A percentile compares a stretch with the other conserved stretches of the same genome.
phyloP scores from a whole-genome alignment of 2,888 invertebrate genomes.

The Lasioglossum marginatum region DNA sequence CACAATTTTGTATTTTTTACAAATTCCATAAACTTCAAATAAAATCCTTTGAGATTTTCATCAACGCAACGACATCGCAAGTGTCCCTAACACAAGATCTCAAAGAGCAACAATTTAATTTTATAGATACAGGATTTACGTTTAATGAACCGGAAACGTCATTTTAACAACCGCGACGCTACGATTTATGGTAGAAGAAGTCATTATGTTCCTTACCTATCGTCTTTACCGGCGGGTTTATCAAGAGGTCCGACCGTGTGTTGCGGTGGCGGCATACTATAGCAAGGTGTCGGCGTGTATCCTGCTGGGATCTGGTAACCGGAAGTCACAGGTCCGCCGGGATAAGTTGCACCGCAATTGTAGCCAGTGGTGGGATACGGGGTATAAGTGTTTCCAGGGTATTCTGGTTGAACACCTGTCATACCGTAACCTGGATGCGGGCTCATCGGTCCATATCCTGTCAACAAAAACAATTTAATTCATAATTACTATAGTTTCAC shows the following conservation, averaged over 20 bases:
- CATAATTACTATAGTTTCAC: not conserved
- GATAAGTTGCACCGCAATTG: slow-evolving; percentile 85
- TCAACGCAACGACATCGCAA: not conserved
- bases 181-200: slow-evolving; percentile 4
- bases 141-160: slow-evolving; percentile 51
- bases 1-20: not conserved
- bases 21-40: not conserved
- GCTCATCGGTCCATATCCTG: slow-evolving; percentile 93
- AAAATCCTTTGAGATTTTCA: not conserved
- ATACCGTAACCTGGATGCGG: slow-evolving; percentile 94
- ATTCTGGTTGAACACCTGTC: slow-evolving; percentile 91
- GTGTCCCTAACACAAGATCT: not conserved
- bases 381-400: slow-evolving; percentile 91
- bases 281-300: slow-evolving; percentile 91
- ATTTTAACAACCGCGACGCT: slow-evolving; percentile 44
- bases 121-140: not conserved
- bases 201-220: slow-evolving; percentile 86
- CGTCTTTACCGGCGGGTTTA: slow-evolving; percentile 89
- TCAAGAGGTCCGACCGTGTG: slow-evolving; percentile 86
- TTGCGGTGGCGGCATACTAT: slow-evolving; percentile 94
- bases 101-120: not conserved
- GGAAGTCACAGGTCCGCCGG: slow-evolving; percentile 85
- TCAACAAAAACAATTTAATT: slow-evolving; percentile 20
- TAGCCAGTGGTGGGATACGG: slow-evolving; percentile 89
- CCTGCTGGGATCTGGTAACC: slow-evolving; percentile 88